These are phyloP conservation scores for Suncus etruscus DNA, from an alignment of 2,113 vertebrate species.

Conservation along the genomic window DNA sequence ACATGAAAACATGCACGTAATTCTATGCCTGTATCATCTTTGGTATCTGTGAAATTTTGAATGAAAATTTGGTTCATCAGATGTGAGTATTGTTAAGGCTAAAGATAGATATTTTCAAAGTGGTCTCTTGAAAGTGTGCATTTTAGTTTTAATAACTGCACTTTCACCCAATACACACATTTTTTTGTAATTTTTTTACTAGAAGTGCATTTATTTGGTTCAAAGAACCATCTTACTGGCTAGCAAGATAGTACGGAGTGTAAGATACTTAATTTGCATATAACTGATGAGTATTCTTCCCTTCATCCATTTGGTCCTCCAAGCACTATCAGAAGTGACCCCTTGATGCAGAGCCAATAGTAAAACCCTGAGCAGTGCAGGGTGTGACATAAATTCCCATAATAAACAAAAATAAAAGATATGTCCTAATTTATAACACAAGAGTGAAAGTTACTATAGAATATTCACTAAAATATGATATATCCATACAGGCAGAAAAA, in stretches of 20 bases:
- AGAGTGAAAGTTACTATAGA: neutral
- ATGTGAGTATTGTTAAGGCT: neutral
- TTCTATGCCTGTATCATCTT: neutral
- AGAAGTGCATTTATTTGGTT: neutral
- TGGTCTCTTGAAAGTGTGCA: neutral
- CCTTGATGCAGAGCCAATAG: too few relatives aligned
- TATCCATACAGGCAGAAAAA: neutral
- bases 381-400: too few relatives aligned
- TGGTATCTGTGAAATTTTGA: neutral
- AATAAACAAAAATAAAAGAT: too few relatives aligned
- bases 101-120: slow-evolving; percentile 27
- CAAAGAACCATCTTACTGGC: too few relatives aligned
- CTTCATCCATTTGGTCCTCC: too few relatives aligned
- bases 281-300: slow-evolving; percentile 5
- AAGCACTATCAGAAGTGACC: too few relatives aligned
- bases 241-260: too few relatives aligned
- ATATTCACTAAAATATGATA: too few relatives aligned
- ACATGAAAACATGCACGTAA: neutral
- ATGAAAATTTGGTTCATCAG: neutral
- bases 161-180: neutral
- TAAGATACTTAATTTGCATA: neutral
- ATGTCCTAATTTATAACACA: slow-evolving; percentile 17
- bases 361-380: too few relatives aligned
- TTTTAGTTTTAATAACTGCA: neutral
- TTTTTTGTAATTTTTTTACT: neutral